phyloP scores from a whole-genome alignment of 2,797 vertebrate species.

The Xyrichtys novacula region DNA sequence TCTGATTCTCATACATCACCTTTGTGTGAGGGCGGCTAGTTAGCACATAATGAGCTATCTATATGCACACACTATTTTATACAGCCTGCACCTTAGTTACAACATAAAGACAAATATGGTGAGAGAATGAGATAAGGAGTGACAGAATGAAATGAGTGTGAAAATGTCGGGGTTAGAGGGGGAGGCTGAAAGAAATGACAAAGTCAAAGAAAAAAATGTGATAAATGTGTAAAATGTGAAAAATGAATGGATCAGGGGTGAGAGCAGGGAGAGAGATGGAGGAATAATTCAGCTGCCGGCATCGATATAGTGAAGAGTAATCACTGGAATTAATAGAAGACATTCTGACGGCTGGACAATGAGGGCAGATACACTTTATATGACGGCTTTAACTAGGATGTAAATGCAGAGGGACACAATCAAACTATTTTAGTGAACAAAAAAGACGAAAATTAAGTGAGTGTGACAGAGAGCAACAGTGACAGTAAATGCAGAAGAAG shows the following conservation, averaged over 20 bases:
- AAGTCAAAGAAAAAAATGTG: conserved; percentile 13
- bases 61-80: conserved; percentile 64
- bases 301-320: neutral
- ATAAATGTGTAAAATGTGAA: conserved; percentile 8
- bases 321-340: conserved; percentile 7
- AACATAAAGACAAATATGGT: conserved; percentile 45
- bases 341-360: neutral
- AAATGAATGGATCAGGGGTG: conserved; percentile 14
- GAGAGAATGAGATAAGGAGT: conserved; percentile 23
- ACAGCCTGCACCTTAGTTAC: conserved; percentile 15
- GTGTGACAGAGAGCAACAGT: no score
- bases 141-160: conserved; percentile 26
- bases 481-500: no score
- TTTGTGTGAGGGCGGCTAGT: conserved; percentile 42
- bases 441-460: no score
- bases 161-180: conserved; percentile 6
- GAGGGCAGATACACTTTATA: neutral
- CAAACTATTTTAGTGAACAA: no score
- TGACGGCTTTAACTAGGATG: neutral
- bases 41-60: conserved; percentile 75
- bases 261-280: conserved; percentile 18
- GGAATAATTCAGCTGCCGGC: conserved; percentile 8
- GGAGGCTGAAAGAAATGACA: conserved; percentile 14
- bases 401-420: no score
- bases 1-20: conserved; percentile 71